These are phyloP conservation scores for Sapayoa aenigma DNA, from an alignment of 2,113 vertebrate species.

Conservation along the genomic window DNA sequence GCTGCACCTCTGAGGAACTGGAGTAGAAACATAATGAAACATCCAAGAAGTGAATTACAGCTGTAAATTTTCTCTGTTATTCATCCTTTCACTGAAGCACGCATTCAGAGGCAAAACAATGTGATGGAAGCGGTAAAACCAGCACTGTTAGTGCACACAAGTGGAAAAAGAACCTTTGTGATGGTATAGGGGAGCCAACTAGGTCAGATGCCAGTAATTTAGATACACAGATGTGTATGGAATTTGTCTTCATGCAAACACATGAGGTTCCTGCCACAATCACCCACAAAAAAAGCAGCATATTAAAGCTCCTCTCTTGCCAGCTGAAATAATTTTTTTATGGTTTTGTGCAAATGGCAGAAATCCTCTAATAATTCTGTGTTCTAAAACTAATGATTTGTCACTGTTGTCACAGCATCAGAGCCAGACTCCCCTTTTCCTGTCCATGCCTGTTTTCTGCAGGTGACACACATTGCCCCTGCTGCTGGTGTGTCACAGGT, in stretches of 20 bases:
- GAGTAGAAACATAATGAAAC: background rate
- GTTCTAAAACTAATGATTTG: background rate
- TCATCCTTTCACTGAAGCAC: background rate
- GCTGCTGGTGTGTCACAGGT: background rate
- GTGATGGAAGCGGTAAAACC: background rate
- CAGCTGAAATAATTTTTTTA: background rate
- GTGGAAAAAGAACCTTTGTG: background rate
- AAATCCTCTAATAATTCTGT: background rate
- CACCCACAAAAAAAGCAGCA: background rate
- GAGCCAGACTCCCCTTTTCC: background rate
- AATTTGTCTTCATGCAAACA: background rate
- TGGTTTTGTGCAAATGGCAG: background rate
- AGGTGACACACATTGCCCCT: background rate
- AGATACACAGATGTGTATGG: background rate
- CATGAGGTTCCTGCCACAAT: fast-evolving
- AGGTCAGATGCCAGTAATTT: background rate
- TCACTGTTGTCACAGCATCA: background rate
- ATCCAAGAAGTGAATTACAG: background rate
- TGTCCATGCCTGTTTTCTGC: background rate
- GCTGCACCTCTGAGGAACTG: background rate
- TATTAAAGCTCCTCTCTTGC: background rate
- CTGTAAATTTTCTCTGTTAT: background rate
- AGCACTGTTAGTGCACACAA: background rate
- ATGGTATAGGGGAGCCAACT: fast-evolving
- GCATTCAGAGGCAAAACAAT: background rate